These are phyloP conservation scores for Slavum lentiscoides DNA, from an alignment of 2,888 invertebrate genomes.

Conservation along the genomic window DNA sequence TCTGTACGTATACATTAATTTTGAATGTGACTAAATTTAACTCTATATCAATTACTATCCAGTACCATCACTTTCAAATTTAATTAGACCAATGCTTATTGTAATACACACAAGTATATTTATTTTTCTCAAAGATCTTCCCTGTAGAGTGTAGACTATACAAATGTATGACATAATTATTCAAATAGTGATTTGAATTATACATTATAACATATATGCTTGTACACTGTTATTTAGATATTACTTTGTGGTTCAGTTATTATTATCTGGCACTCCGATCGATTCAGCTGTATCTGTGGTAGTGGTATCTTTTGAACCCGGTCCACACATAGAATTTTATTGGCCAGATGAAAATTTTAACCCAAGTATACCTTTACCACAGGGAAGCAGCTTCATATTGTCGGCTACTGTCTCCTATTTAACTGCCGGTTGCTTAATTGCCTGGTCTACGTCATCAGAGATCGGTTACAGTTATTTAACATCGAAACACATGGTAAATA, in stretches of 20 bases:
- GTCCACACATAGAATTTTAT: constrained; percentile 45
- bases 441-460: constrained; percentile 44
- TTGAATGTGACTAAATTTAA: too few species aligned
- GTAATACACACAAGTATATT: too few species aligned
- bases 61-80: too few species aligned
- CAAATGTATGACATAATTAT: background rate
- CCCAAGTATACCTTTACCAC: constrained; percentile 33
- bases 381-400: constrained; percentile 19
- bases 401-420: constrained; percentile 36
- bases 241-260: constrained; percentile 50
- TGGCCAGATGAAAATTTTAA: constrained; percentile 42
- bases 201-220: background rate
- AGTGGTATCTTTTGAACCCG: constrained; percentile 39
- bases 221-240: constrained; percentile 18
- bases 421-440: constrained; percentile 14
- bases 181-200: background rate
- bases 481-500: constrained; percentile 34
- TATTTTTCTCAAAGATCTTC: too few species aligned
- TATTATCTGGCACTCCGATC: constrained; percentile 20
- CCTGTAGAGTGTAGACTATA: too few species aligned
- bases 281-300: constrained; percentile 47
- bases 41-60: too few species aligned
- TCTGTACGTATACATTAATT: too few species aligned
- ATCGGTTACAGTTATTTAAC: constrained; percentile 45
- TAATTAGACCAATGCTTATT: too few species aligned